Base-by-base conservation (phyloP, 2,888 invertebrate genomes). In the Drosophila meridiana region DNA sequence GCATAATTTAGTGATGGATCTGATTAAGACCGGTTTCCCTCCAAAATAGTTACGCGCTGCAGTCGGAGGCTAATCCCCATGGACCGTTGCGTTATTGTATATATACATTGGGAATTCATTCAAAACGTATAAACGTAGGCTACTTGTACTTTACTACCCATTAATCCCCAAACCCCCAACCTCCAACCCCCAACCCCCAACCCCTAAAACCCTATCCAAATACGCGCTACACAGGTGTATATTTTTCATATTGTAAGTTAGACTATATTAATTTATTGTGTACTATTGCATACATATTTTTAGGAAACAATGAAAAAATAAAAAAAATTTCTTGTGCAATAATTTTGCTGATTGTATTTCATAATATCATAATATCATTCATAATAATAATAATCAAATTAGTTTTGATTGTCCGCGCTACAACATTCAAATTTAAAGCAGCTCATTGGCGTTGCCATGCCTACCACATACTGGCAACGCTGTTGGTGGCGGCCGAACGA, bases 91-190 rank as follows among this genome's bases (percentile, higher is more conserved):
- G 69, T 61, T 58, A 56, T 72, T 87, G 87, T 85, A 87, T 56
- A 84, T 86, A 86, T 50, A 56, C 30, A 76, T 76, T 73, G 66
- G 62, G 69, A 78, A 78, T 61, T 45, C 69, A 68, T 78, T 60
- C 69, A 73, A 70, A 63, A 52, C 43, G 36, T 70, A 42, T 48
- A 69, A 57, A 59, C 56, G 69, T 84, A 86, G 87, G 84, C 84
- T 84, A 86, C 80, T 67, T 83, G 87, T 85, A 85, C 84, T 87
- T 86, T 81, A 83, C 52, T 65, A 69, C 59, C 62, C 57, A 50
- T 57, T 50, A 66, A 57, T n/a, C 57, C 53, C 58, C 50, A 66
- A 56, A 61, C 62, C 55, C 59, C 62, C 45, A 67, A 45, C 65
- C 65, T 20, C 20, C 20, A 20, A 20, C 20, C 57, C 53, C 59